phyloP scores from a whole-genome alignment of 2,797 vertebrate genomes.

The Amblyopsis hoosieri region DNA sequence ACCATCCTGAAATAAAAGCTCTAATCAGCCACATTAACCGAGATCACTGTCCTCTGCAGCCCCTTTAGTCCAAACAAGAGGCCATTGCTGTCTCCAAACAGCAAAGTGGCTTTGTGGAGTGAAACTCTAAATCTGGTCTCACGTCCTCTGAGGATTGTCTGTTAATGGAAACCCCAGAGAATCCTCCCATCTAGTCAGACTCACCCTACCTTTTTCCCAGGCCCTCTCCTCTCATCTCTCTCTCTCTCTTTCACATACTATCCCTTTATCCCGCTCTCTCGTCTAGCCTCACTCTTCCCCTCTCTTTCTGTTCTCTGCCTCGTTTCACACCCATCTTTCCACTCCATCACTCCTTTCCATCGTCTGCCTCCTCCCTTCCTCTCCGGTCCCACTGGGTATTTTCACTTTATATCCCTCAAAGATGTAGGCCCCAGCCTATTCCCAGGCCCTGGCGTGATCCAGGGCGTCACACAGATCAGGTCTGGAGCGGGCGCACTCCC shows the following conservation, averaged over 20 bases:
- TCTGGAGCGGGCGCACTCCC: slow-evolving; percentile 63
- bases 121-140: slow-evolving; percentile 48
- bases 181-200: slow-evolving; percentile 50
- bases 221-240: slow-evolving; percentile 51
- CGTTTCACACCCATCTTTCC: slow-evolving; percentile 31
- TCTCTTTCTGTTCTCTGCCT: slow-evolving; percentile 28
- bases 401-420: slow-evolving; percentile 32
- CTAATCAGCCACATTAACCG: too few relatives aligned
- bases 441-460: slow-evolving; percentile 56
- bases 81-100: slow-evolving; percentile 20
- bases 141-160: slow-evolving; percentile 45
- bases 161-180: slow-evolving; percentile 25
- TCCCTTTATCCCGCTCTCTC: slow-evolving; percentile 42
- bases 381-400: slow-evolving; percentile 43
- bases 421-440: slow-evolving; percentile 53
- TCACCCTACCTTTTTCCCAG: slow-evolving; percentile 60
- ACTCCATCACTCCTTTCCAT: slow-evolving; percentile 31
- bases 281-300: slow-evolving; percentile 33
- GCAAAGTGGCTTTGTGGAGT: slow-evolving; percentile 38
- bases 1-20: too few relatives aligned
- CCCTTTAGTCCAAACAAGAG: slow-evolving; percentile 6
- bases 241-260: not conserved
- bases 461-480: slow-evolving; percentile 49
- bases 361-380: slow-evolving; percentile 23
- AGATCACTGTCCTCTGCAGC: too few relatives aligned